Evolutionary conservation across 2,888 invertebrate genomes (phyloP).

Genomic region (Apamea anceps): DNA sequence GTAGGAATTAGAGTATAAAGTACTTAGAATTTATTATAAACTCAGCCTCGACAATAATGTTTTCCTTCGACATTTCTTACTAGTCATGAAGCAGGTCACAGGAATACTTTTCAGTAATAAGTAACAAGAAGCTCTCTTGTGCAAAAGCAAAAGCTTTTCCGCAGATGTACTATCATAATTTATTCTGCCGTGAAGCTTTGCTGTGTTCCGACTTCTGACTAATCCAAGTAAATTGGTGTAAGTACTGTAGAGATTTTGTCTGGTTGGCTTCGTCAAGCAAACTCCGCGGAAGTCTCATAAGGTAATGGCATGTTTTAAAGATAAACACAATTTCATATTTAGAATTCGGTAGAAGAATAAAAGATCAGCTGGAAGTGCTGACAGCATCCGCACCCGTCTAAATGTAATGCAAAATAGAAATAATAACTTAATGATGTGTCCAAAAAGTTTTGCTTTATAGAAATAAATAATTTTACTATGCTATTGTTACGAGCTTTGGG

Average conservation of each 20-base stretch:
- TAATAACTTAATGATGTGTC: background rate
- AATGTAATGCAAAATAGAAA: background rate
- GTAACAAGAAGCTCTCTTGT: background rate
- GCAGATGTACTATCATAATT: constrained; percentile 4
- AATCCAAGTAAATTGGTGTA: constrained; percentile 1
- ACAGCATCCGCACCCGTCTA: background rate
- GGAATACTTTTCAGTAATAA: background rate
- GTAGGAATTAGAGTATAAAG: background rate
- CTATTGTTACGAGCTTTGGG: too few relatives aligned
- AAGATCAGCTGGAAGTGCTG: background rate
- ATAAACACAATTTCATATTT: background rate
- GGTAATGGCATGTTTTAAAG: background rate
- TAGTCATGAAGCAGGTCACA: background rate
- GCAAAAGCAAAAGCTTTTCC: constrained; percentile 16
- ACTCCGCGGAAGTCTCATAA: background rate
- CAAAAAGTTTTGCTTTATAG: background rate
- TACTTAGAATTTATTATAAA: background rate
- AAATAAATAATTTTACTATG: background rate
- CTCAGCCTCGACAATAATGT: background rate
- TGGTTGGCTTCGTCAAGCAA: background rate
- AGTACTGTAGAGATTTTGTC: background rate
- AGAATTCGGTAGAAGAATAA: background rate
- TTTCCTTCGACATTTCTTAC: background rate
- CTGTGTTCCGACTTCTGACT: background rate
- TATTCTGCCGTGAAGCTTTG: constrained; percentile 11